Conservation (phyloP, 2,113 vertebrate genomes). For the Elachura formosa region DNA sequence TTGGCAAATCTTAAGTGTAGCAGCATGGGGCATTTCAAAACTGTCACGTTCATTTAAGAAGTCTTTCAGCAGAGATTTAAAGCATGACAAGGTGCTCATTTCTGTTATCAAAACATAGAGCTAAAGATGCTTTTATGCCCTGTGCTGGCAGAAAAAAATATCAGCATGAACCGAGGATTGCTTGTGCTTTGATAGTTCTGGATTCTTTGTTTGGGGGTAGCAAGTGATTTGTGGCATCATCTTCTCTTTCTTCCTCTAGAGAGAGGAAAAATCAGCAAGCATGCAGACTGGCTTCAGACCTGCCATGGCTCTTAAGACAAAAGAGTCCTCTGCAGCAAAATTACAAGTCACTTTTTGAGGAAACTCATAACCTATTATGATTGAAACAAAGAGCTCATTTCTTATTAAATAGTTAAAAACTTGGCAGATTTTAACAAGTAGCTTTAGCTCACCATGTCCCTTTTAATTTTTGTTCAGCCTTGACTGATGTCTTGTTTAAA, state of each 20-base stretch:
- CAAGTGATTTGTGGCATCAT: fast-evolving
- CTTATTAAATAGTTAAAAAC: neutral
- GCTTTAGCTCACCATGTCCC: neutral
- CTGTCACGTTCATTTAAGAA: slow-evolving; percentile 46
- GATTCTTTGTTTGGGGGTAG: neutral
- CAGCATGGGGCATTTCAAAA: neutral
- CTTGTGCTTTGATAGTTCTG: neutral
- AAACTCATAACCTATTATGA: neutral
- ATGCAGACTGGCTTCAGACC: neutral
- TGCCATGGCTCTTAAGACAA: neutral
- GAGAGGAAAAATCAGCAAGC: neutral
- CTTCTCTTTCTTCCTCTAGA: neutral
- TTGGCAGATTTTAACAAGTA: neutral
- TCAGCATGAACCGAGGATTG: neutral
- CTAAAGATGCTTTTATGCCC: neutral
- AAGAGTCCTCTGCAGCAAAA: neutral
- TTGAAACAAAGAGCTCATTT: neutral
- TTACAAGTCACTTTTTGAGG: neutral
- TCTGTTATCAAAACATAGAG: slow-evolving; percentile 30
- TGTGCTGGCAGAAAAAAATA: neutral
- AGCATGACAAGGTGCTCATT: slow-evolving; percentile 37
- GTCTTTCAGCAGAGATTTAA: slow-evolving; percentile 34
- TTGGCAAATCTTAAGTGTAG: slow-evolving; percentile 29
- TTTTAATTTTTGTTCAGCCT: neutral
- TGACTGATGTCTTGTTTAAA: neutral